A percentile compares a stretch with the other conserved stretches of the same genome.
These are phyloP conservation scores for Catostomus latipinnis DNA, from an alignment of 2,797 vertebrate genomes.

Conservation along the genomic window DNA sequence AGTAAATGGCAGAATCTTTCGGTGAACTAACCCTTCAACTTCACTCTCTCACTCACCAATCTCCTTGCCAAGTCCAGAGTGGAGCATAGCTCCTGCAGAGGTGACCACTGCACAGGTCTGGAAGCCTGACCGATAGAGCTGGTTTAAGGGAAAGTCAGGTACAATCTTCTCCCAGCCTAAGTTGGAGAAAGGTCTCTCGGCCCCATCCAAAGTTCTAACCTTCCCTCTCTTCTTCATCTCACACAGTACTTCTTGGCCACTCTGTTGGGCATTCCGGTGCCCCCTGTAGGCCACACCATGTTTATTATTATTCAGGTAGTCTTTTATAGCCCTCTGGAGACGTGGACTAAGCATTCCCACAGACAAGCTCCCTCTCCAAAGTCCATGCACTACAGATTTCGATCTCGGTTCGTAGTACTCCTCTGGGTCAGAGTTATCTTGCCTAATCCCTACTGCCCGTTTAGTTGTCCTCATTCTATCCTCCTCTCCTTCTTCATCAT, in stretches of 20 bases:
- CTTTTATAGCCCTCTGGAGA: constrained; percentile 91
- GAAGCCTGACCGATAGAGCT: constrained; percentile 76
- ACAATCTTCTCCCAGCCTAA: constrained; percentile 90
- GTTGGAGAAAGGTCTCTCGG: constrained; percentile 87
- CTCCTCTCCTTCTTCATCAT: constrained; percentile 59
- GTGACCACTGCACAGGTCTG: constrained; percentile 93
- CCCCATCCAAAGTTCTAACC: constrained; percentile 89
- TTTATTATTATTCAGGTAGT: constrained; percentile 91
- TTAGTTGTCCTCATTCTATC: constrained; percentile 61
- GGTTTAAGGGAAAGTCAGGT: constrained; percentile 79
- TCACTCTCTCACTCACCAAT: constrained; percentile 86
- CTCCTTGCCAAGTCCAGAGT: constrained; percentile 92
- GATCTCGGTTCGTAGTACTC: constrained; percentile 86
- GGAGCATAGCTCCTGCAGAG: constrained; percentile 94
- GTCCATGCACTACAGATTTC: constrained; percentile 83
- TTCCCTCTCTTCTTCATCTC: constrained; percentile 82
- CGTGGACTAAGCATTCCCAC: constrained; percentile 89
- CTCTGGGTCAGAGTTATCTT: constrained; percentile 78
- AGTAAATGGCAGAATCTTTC: background rate
- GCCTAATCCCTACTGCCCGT: constrained; percentile 53
- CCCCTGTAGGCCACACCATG: constrained; percentile 87
- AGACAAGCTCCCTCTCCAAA: constrained; percentile 90
- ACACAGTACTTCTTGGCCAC: constrained; percentile 84
- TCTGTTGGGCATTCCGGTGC: constrained; percentile 70
- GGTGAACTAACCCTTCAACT: no score